Evolutionary conservation across 2,888 invertebrate species (phyloP).

Genomic region (Lomographa bimaculata): DNA sequence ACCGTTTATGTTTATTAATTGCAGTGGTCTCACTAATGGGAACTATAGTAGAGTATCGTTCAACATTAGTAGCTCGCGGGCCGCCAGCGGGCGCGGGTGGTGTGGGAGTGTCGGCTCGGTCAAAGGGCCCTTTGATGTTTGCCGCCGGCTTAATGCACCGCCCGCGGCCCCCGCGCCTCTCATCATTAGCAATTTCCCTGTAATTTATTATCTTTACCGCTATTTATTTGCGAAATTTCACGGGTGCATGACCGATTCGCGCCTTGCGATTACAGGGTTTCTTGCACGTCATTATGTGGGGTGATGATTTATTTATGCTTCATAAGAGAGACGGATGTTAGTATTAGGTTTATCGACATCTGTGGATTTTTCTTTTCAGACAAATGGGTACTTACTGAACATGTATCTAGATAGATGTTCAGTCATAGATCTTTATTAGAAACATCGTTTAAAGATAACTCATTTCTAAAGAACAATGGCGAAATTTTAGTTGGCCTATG

Average conservation of each 20-base stretch:
- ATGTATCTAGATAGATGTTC: too few species aligned
- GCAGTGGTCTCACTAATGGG: slow-evolving; percentile 50
- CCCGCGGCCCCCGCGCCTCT: slow-evolving; percentile 76
- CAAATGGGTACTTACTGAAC: too few species aligned
- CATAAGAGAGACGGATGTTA: too few species aligned
- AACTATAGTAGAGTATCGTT: slow-evolving; percentile 30
- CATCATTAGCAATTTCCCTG: slow-evolving; percentile 83
- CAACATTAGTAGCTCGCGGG: slow-evolving; percentile 45
- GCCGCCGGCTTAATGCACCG: slow-evolving; percentile 83
- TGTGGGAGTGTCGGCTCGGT: slow-evolving; percentile 81
- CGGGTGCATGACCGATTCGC: slow-evolving; percentile 52
- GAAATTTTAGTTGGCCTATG: too few species aligned
- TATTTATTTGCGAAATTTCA: slow-evolving; percentile 80
- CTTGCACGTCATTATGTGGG: slow-evolving; percentile 9
- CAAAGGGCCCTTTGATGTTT: slow-evolving; percentile 83
- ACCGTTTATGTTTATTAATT: slow-evolving; percentile 77
- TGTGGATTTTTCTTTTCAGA: too few species aligned
- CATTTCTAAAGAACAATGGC: too few species aligned
- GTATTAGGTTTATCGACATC: too few species aligned
- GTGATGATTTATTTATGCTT: not conserved
- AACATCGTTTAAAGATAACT: too few species aligned
- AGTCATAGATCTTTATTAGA: too few species aligned
- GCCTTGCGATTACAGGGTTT: slow-evolving; percentile 40
- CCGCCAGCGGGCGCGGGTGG: slow-evolving; percentile 46
- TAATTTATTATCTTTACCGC: slow-evolving; percentile 83